phyloP scores from a whole-genome alignment of 2,113 vertebrate species.

The Indri indri region DNA sequence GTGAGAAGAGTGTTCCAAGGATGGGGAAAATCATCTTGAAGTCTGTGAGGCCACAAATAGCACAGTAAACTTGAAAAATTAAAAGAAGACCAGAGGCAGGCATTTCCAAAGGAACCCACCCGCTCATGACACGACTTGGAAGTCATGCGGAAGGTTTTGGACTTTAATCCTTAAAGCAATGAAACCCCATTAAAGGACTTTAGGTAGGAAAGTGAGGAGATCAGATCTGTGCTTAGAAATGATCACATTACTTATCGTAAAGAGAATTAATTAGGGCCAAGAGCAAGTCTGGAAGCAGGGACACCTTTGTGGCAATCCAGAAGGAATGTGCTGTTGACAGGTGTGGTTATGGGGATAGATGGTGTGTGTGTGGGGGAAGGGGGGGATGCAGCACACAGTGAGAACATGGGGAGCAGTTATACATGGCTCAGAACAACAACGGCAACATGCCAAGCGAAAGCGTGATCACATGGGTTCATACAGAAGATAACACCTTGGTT shows the following conservation, averaged over 20 bases:
- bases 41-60: not conserved
- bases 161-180: not conserved
- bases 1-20: not conserved
- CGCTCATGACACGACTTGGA: not conserved
- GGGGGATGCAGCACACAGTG: too few species aligned
- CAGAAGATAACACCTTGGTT: too few species aligned
- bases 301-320: not conserved
- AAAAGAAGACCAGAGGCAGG: not conserved
- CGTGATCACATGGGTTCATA: too few species aligned
- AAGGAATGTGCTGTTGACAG: not conserved
- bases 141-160: not conserved
- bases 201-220: not conserved
- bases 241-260: not conserved
- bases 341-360: not conserved
- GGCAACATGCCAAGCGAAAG: too few species aligned
- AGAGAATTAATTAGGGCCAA: not conserved
- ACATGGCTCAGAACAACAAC: too few species aligned
- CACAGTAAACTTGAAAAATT: not conserved
- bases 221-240: not conserved
- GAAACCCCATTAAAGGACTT: not conserved
- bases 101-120: not conserved
- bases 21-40: not conserved
- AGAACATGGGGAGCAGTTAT: accelerated
- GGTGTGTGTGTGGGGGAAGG: too few species aligned
- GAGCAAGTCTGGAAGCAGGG: not conserved